These are phyloP conservation scores for Scomber japonicus DNA, from an alignment of 2,113 vertebrate species.

Conservation along the genomic window DNA sequence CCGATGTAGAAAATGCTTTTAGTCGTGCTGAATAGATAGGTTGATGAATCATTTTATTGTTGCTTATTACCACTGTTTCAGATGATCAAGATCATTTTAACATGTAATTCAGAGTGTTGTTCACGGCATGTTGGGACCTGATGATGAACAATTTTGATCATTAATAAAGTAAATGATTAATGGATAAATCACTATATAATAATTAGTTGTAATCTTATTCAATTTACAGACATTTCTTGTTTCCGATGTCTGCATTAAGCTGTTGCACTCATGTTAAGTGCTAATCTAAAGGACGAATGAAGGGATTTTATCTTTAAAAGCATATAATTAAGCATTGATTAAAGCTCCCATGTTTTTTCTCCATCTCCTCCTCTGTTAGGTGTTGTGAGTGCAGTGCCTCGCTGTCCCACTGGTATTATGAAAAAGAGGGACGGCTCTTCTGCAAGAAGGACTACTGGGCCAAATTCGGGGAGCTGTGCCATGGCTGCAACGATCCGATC, in stretches of 20 bases:
- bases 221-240: not conserved
- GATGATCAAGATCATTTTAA: not conserved
- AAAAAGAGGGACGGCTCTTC: conserved; percentile 96
- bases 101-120: too few relatives aligned
- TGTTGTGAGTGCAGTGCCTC: conserved; percentile 94
- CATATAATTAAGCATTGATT: not conserved
- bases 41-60: not conserved
- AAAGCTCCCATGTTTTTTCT: not conserved
- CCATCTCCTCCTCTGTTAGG: conserved; percentile 75
- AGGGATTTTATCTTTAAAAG: not conserved
- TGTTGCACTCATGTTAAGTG: not conserved
- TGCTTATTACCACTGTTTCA: too few relatives aligned
- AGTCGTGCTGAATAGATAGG: not conserved
- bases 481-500: conserved; percentile 96
- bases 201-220: too few relatives aligned
- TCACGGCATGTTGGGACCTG: too few relatives aligned
- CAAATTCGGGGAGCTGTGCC: conserved; percentile 94
- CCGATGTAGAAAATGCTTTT: not conserved
- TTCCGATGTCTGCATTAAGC: not conserved
- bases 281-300: not conserved
- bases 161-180: too few relatives aligned
- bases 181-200: not conserved
- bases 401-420: conserved; percentile 98
- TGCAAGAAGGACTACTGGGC: conserved; percentile 99
- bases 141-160: too few relatives aligned